phyloP scores from a whole-genome alignment of 2,113 vertebrate species.

The Muscicapa adusta region DNA sequence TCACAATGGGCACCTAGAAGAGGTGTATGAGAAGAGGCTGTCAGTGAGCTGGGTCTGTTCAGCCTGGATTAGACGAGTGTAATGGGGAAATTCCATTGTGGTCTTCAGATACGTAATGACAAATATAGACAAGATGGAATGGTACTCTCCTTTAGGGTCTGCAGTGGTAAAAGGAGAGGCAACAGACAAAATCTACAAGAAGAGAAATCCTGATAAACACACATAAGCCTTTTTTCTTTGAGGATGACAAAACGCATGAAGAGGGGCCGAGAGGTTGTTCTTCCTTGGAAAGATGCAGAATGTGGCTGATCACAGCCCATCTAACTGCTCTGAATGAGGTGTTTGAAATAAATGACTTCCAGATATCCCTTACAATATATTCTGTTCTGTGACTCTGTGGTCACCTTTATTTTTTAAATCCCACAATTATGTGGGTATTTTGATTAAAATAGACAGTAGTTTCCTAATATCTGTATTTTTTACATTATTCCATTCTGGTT shows the following conservation, averaged over 20 bases:
- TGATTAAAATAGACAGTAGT: background rate
- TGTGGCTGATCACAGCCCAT: background rate
- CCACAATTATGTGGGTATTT: background rate
- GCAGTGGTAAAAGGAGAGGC: background rate
- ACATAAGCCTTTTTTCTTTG: rapidly evolving
- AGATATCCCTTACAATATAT: background rate
- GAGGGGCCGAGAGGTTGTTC: background rate
- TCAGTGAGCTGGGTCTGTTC: background rate
- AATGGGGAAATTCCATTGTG: background rate
- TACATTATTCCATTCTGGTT: background rate
- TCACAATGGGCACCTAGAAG: too few species aligned
- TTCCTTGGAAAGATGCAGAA: background rate
- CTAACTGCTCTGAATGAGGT: background rate
- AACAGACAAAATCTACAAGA: background rate
- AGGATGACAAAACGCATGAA: background rate
- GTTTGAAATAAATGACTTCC: background rate
- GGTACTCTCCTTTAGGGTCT: background rate
- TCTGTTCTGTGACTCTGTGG: background rate
- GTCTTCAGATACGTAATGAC: background rate
- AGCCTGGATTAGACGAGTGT: background rate
- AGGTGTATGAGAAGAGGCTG: background rate
- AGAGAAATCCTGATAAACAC: background rate
- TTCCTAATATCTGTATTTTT: background rate
- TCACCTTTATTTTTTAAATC: background rate
- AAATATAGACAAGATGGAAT: background rate